Evolutionary conservation across 2,888 invertebrate species (phyloP), one percentile per base, ranked within the genome.

Genomic region (Erebia aethiops): DNA sequence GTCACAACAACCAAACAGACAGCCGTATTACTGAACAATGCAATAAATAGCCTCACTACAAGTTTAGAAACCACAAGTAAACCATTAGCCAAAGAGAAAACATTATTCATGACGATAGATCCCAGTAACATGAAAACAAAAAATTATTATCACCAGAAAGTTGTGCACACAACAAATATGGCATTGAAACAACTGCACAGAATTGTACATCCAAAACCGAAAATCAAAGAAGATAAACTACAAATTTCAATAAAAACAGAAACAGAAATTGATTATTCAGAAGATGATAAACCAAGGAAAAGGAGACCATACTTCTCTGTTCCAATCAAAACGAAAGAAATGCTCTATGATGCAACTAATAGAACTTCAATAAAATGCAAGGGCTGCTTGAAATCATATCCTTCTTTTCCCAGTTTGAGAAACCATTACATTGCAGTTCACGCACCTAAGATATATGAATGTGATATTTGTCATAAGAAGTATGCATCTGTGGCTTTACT

Each of bases 351-450:
- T 69, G 78, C 81, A 72, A 81, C 77, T 65, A 77, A 85, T 41
- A 61, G 26, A 41, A 76, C 52, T 63, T 74, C 69, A 63, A 71
- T 84, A 2, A 82, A 81, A 77, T 91, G 91, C 71, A 87, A 84
- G 70, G 80, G 75, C 8, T 91, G 91, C 71, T 71, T 80, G 1
- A 87, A 84, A 77, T 68, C 75, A 3, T 91, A 81, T 69, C 80
- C 78, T 1, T 77, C 82, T 14, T 71, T 81, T 51, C 79, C 79
- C 21, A 84, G 81, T 66, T 79, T 91, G 61, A 81, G 82, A 52
- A 86, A 78, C 57, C 91, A 91, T 76, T 88, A 76, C 51, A 79
- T 86, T 4, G 81, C 84, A 77, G 82, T 84, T 0, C 91, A 91
- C 77, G 85, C 85, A 8, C 84, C 87, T 3, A 89, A 88, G 74